A percentile compares a stretch with the other conserved stretches of the same genome.
These are phyloP conservation scores for Ceratitis capitata DNA, from an alignment of 1,140 invertebrate genomes.

Conservation along the genomic window DNA sequence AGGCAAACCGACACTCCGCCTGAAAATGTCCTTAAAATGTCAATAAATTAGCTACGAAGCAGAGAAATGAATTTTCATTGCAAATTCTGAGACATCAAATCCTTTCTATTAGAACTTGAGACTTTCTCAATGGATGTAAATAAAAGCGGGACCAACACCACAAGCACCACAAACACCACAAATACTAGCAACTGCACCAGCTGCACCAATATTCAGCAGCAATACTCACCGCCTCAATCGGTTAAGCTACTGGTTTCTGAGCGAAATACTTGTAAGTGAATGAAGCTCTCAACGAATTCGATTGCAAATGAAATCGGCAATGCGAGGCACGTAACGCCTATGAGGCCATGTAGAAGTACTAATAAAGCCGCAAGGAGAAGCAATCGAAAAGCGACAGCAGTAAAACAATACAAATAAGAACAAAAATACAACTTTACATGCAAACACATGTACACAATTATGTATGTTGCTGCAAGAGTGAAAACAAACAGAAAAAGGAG, in stretches of 20 bases:
- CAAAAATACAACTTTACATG: not conserved
- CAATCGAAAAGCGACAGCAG: constrained; percentile 37
- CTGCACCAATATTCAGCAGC: not conserved
- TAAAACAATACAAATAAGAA: not conserved
- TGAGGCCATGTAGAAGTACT: constrained; percentile 28
- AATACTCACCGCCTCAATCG: not conserved
- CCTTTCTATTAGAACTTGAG: not conserved
- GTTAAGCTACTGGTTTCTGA: not conserved
- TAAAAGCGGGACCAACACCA: too few relatives aligned
- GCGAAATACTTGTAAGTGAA: not conserved
- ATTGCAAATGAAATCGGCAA: constrained; percentile 8
- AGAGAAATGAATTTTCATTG: not conserved
- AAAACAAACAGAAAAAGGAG: constrained; percentile 2
- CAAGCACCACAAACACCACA: too few relatives aligned
- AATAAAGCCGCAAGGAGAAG: constrained; percentile 36
- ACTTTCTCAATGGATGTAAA: too few relatives aligned
- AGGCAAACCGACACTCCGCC: too few relatives aligned
- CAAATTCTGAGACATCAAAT: not conserved
- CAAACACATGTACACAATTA: not conserved
- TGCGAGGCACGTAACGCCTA: constrained; percentile 26
- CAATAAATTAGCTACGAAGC: not conserved
- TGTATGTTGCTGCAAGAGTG: not conserved
- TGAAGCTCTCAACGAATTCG: not conserved
- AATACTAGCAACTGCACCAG: not conserved
- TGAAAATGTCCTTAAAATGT: too few relatives aligned